Evolutionary conservation across 2,113 vertebrate species (phyloP).

Genomic region (Otus sunia): DNA sequence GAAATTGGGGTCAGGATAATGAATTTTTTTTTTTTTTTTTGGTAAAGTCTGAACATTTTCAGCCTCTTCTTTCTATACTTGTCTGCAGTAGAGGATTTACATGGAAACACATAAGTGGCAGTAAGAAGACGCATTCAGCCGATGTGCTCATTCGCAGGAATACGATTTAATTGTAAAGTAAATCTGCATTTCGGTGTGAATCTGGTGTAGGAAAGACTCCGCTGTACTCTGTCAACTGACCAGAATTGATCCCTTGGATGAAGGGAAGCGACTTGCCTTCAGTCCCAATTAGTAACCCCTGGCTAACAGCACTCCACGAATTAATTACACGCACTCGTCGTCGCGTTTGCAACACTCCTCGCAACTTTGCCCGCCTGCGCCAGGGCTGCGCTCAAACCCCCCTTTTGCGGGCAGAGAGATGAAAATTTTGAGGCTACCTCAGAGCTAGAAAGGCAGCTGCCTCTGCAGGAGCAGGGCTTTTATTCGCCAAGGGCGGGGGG

Average conservation of each 20-base stretch:
- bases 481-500: neutral
- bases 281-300: slow-evolving; percentile 33
- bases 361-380: slow-evolving; percentile 25
- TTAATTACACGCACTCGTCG: slow-evolving; percentile 30
- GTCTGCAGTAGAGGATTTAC: neutral
- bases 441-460: neutral
- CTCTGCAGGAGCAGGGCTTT: neutral
- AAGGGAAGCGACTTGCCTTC: neutral
- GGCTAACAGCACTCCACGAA: slow-evolving; percentile 23
- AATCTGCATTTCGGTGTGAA: slow-evolving; percentile 16
- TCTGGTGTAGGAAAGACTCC: neutral
- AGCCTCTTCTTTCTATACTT: slow-evolving; percentile 51
- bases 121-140: slow-evolving; percentile 17
- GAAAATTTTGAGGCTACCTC: neutral
- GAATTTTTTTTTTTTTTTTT: slow-evolving; percentile 51
- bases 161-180: slow-evolving; percentile 8
- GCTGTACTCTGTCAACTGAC: neutral
- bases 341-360: slow-evolving; percentile 34
- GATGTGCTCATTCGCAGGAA: neutral
- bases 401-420: neutral
- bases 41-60: slow-evolving; percentile 62
- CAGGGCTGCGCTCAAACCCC: slow-evolving; percentile 5
- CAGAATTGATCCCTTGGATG: slow-evolving; percentile 45
- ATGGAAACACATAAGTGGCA: neutral
- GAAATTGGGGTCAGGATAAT: slow-evolving; percentile 71